Base-by-base conservation (phyloP, 30 jellyfish, hydroid and myxozoan species). In the Phacellophora camtschatica region DNA sequence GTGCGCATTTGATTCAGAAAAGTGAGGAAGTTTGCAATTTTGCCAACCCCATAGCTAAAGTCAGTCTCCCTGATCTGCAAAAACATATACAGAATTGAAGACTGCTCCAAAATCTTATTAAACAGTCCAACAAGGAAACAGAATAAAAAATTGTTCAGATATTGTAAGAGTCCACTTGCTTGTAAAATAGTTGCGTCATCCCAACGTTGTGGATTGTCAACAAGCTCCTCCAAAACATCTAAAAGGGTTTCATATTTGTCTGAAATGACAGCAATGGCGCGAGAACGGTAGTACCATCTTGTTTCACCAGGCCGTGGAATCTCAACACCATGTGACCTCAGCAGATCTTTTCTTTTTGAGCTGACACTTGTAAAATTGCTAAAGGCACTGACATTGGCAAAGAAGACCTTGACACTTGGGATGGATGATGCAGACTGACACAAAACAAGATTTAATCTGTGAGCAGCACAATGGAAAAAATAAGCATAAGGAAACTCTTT, bases 381-480 rank as follows among this genome's bases (percentile, higher is more conserved):
- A 42, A 79, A 62, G 6, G 82, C 84, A 65, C 84, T 39, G 28
- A 61, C 84, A 46, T 62, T 79, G 16, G 90, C 90, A 79, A 79
- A 79, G 59, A 79, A 79, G 27, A 79, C 90, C 42, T 79, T 79
- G 10, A 42, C 90, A 25, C 23, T 9, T 1, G 83, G 25, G 15
- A 81, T 45, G 2, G 29, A 0, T 4, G 78, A 66, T 27, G 85
- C 86, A 27, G 86, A 81, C 69, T 81, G 93, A 20, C 87, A 81
- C 56, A 67, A 28, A 9, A 81, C 93, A 7, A 81, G 59, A 28
- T 66, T 81, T 46, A 81, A 25, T 9, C 69, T 45, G 41, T 81
- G 87, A n/a, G 85, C 93, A 41, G 93, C 93, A 81, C 88, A 75
- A 58, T 75, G 85, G 31, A 66, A 65, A 54, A 66, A 66, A 24